Base-by-base conservation (phyloP, 2,888 invertebrate genomes). In the Apodemia mormo region DNA sequence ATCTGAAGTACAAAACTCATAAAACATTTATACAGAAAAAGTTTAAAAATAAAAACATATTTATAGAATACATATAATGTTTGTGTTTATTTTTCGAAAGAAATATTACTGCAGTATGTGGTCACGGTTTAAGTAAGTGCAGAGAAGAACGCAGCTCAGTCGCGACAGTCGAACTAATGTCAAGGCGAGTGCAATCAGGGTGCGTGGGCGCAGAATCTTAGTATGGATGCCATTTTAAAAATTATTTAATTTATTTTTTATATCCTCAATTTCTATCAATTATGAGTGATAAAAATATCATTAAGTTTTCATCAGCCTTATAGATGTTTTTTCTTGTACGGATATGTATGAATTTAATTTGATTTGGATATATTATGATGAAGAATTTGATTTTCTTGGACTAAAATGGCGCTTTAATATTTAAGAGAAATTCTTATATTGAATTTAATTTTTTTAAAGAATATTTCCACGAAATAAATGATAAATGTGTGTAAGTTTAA, bases 91-190 rank as follows among this genome's bases (percentile, higher is more conserved):
- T 61, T 61, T 61, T 2, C 14, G 14, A 61, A 61, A 61, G 61
- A 61, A 61, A 61, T 61, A 61, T 61, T 33, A 33, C 61, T 66
- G 66, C 72, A 71, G 73, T 78, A 74, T 74, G 76, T 75, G 78
- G 73, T 71, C 78, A 71, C 74, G 76, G 79, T 78, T 78, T 77
- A 78, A 75, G 77, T 77, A 78, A 75, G 77, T 76, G 77, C 76
- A 76, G 67, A 43, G 56, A 58, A 56, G 40, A 78, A 76, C 77
- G 76, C 58, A 61, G 58, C 79, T 80, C 80, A 82, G 82, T 82
- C 86, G 88, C 88, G 89, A 90, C 90, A 90, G 82, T 88, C 89
- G 87, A 88, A 90, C 88, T 89, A 89, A 90, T 90, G 91, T 90
- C 91, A 90, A 91, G 92, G 91, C 87, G 83, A 90, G 83, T 85